phyloP scores from a whole-genome alignment of 2,888 invertebrate species.

The Chydorus sphaericus region DNA sequence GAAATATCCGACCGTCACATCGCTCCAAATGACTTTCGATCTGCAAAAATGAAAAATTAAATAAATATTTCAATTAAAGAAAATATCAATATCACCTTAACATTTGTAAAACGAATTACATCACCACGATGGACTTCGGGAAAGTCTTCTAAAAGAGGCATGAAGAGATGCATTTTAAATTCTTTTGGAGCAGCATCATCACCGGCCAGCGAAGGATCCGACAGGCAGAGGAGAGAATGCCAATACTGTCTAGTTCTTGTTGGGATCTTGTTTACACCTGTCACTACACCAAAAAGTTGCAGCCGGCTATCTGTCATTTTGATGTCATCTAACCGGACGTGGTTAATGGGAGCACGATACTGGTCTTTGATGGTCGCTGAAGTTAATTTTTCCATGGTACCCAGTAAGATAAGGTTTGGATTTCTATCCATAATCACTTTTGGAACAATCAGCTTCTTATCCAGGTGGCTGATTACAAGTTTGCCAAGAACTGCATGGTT shows the following conservation, averaged over 20 bases:
- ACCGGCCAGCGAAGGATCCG: background rate
- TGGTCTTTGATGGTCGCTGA: background rate
- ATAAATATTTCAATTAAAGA: background rate
- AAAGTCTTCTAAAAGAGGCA: background rate
- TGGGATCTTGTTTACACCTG: conserved; percentile 8
- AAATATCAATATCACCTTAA: background rate
- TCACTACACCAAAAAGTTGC: conserved; percentile 7
- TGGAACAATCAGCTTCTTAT: background rate
- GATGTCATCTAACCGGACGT: background rate
- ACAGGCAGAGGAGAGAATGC: conserved; percentile 4
- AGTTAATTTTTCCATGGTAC: background rate
- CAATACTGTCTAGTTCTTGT: background rate
- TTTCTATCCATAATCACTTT: background rate
- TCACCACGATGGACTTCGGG: conserved; percentile 8
- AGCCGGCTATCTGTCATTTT: background rate
- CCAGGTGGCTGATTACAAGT: background rate
- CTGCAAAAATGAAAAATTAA: background rate
- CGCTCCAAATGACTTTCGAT: conserved; percentile 1
- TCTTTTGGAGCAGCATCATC: background rate
- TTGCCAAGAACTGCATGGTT: background rate
- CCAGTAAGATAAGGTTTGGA: background rate
- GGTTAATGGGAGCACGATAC: background rate
- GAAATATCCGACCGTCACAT: background rate
- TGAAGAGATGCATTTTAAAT: conserved; percentile 1
- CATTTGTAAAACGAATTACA: background rate